Conservation (phyloP, 1,140 invertebrate genomes). For the Atta colombica region DNA sequence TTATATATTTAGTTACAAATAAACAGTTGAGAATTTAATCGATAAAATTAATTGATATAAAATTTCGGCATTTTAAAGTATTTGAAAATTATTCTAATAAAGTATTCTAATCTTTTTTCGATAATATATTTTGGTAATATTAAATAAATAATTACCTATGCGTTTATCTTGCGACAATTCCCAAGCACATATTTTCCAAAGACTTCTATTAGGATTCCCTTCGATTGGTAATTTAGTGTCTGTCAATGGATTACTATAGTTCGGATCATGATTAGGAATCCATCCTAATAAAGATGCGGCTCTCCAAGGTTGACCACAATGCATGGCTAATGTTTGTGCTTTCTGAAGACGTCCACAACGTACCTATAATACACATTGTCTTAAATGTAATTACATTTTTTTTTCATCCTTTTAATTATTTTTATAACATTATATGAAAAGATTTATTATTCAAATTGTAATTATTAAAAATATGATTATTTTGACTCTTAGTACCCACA, state of each 20-base stretch:
- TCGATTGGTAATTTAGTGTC: slow-evolving; percentile 89
- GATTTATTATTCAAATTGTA: background rate
- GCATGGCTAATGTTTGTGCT: slow-evolving; percentile 93
- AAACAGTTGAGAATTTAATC: background rate
- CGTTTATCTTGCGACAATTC: slow-evolving; percentile 89
- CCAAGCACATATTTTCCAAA: slow-evolving; percentile 96
- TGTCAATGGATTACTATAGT: slow-evolving; percentile 87
- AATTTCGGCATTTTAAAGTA: background rate
- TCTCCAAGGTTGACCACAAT: slow-evolving; percentile 95
- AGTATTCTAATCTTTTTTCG: background rate
- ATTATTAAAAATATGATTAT: background rate
- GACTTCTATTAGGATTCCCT: slow-evolving; percentile 95
- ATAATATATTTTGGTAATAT: background rate
- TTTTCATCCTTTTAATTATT: background rate
- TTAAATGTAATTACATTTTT: background rate
- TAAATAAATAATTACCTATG: slow-evolving; percentile 78
- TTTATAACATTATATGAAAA: background rate
- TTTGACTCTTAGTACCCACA: no score
- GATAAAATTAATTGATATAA: background rate
- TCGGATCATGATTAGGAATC: slow-evolving; percentile 94
- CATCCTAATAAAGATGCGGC: slow-evolving; percentile 96
- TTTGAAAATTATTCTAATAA: background rate
- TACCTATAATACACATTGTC: slow-evolving; percentile 86
- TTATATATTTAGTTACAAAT: background rate
- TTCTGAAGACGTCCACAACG: slow-evolving; percentile 94